phyloP scores from a whole-genome alignment of 2,797 vertebrate genomes.

The Alcedo quadribrachys region DNA sequence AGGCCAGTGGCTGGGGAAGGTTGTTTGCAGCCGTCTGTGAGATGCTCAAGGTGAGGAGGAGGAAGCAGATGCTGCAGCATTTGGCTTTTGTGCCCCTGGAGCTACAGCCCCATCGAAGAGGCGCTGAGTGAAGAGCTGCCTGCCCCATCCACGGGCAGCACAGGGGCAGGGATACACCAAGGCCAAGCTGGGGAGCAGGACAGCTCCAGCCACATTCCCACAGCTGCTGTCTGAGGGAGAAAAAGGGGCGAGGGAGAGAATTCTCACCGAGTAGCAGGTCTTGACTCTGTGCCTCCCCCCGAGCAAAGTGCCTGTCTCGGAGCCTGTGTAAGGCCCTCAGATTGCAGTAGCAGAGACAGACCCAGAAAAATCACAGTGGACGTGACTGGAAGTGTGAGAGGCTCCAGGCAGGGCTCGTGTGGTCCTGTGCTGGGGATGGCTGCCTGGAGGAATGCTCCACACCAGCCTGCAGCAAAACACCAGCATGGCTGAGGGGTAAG shows the following conservation, averaged over 20 bases:
- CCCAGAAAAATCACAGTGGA: background rate
- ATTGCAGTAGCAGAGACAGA: background rate
- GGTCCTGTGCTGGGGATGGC: rapidly evolving
- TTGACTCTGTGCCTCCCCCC: background rate
- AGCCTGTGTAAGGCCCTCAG: background rate
- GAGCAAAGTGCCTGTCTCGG: background rate
- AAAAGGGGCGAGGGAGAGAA: background rate
- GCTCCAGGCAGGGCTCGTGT: background rate
- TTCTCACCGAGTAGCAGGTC: background rate
- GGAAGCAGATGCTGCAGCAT: background rate
- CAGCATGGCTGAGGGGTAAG: rapidly evolving
- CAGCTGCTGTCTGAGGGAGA: rapidly evolving
- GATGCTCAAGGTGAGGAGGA: background rate
- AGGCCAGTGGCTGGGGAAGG: background rate
- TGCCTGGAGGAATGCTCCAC: rapidly evolving
- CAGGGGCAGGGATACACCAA: background rate
- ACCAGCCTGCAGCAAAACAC: background rate
- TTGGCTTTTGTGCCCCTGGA: background rate
- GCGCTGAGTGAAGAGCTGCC: background rate
- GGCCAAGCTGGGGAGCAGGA: background rate
- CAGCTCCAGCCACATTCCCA: rapidly evolving
- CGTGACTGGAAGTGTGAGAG: background rate
- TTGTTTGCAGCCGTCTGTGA: background rate
- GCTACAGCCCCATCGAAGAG: background rate
- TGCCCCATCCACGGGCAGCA: rapidly evolving